Conservation (phyloP, 2,797 vertebrate species). For the Tapirus indicus region DNA sequence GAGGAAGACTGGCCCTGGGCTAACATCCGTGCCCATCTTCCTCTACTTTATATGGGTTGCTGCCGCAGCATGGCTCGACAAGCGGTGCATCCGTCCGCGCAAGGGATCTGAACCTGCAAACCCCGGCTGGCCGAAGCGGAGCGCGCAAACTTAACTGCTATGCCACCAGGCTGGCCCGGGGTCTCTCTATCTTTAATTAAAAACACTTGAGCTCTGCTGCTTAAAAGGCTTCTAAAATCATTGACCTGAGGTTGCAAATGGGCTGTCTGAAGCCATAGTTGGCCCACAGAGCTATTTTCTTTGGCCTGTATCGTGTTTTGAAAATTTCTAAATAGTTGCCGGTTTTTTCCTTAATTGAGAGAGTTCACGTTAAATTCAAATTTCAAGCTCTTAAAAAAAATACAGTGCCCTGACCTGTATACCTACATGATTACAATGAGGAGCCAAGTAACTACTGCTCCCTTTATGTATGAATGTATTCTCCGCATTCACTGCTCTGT, state of each 20-base stretch:
- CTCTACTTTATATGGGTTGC: no score
- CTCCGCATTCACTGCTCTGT: neutral
- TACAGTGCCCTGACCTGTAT: neutral
- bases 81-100: no score
- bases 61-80: no score
- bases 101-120: no score
- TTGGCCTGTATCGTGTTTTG: neutral
- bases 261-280: neutral
- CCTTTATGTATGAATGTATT: neutral
- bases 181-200: neutral
- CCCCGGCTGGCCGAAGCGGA: no score
- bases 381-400: conserved; percentile 20
- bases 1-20: no score
- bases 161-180: no score
- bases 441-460: neutral
- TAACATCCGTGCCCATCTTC: no score
- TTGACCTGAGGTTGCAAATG: neutral
- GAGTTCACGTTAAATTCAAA: neutral
- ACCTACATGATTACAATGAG: neutral
- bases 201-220: neutral
- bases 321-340: neutral
- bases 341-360: neutral
- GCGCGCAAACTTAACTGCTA: no score
- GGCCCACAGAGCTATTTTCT: neutral
- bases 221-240: neutral